Evolutionary conservation across 2,797 vertebrate species (phyloP).

Genomic region (Mus minutoides): DNA sequence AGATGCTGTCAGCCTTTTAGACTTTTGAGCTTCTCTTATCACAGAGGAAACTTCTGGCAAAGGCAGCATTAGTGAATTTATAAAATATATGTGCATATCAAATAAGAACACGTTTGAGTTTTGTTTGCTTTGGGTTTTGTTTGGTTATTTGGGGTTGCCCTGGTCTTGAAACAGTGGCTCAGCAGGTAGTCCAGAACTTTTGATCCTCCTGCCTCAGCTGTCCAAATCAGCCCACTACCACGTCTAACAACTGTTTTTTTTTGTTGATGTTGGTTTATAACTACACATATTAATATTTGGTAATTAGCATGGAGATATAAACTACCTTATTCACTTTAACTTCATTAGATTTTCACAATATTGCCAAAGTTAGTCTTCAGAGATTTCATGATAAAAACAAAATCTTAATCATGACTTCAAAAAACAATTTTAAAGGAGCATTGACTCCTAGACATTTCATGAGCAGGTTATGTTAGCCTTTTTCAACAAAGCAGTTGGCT

Average conservation of each 20-base stretch:
- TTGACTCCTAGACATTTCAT: background rate
- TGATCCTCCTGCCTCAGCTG: background rate
- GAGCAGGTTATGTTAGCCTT: conserved; percentile 38
- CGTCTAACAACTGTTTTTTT: background rate
- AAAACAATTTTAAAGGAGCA: conserved; percentile 25
- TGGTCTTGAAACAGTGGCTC: background rate
- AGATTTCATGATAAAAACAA: background rate
- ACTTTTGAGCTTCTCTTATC: background rate
- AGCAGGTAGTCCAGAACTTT: background rate
- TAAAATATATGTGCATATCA: conserved; percentile 35
- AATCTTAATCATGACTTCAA: background rate
- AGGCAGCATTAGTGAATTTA: conserved; percentile 35
- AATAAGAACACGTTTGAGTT: conserved; percentile 17
- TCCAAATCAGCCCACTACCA: background rate
- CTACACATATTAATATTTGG: background rate
- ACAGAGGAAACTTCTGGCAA: conserved; percentile 26
- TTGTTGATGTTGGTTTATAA: background rate
- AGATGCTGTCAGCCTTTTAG: background rate
- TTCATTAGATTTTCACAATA: conserved; percentile 11
- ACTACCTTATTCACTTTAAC: conserved; percentile 21
- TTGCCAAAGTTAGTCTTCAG: conserved; percentile 1
- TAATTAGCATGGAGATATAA: conserved; percentile 31
- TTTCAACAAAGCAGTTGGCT: conserved; percentile 23
- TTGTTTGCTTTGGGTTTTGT: background rate
- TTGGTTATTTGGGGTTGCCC: background rate